Evolutionary conservation across 2,797 vertebrate genomes (phyloP).

Genomic region (Amblyopsis hoosieri): DNA sequence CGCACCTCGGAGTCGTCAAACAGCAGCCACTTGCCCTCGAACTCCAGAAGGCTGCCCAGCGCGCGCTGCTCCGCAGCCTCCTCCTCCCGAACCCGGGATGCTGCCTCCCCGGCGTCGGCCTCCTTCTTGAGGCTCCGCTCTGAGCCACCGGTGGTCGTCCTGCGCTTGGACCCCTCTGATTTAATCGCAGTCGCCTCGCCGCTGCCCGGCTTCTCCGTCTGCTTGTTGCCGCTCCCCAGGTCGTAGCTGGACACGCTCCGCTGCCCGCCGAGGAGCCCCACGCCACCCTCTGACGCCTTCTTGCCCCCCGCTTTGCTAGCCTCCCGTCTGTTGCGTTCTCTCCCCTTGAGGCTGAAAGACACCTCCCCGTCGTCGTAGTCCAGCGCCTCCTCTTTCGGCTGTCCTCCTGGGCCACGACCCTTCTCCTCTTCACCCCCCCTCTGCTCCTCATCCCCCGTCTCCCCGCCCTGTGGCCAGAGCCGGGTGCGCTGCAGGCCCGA

Average conservation of each 20-base stretch:
- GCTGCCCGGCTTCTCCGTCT: constrained; percentile 73
- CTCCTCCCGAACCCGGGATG: not conserved
- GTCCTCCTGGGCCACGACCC: constrained; percentile 34
- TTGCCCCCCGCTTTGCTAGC: constrained; percentile 79
- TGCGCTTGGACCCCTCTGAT: constrained; percentile 65
- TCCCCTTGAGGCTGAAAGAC: constrained; percentile 75
- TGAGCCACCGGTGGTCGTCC: constrained; percentile 42
- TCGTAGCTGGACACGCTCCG: constrained; percentile 87
- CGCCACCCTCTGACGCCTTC: constrained; percentile 82
- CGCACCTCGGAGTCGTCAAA: constrained; percentile 97
- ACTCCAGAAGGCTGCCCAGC: constrained; percentile 80
- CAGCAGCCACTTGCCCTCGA: constrained; percentile 95
- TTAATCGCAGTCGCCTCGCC: not conserved
- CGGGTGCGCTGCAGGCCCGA: constrained; percentile 78
- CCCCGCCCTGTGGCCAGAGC: constrained; percentile 46
- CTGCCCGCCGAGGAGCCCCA: constrained; percentile 93
- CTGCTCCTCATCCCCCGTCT: constrained; percentile 30
- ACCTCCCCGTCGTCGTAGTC: constrained; percentile 85
- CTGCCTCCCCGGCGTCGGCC: not conserved
- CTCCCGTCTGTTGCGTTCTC: constrained; percentile 46
- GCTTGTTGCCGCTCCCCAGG: constrained; percentile 74
- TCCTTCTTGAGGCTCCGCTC: constrained; percentile 62
- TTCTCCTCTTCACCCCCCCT: constrained; percentile 64
- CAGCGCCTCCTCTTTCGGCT: constrained; percentile 72
- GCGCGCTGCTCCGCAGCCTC: constrained; percentile 51